A percentile compares a stretch with the other conserved stretches of the same genome.
Conservation (phyloP, 1,140 invertebrate genomes). For the Alviniconcha marisindica region DNA sequence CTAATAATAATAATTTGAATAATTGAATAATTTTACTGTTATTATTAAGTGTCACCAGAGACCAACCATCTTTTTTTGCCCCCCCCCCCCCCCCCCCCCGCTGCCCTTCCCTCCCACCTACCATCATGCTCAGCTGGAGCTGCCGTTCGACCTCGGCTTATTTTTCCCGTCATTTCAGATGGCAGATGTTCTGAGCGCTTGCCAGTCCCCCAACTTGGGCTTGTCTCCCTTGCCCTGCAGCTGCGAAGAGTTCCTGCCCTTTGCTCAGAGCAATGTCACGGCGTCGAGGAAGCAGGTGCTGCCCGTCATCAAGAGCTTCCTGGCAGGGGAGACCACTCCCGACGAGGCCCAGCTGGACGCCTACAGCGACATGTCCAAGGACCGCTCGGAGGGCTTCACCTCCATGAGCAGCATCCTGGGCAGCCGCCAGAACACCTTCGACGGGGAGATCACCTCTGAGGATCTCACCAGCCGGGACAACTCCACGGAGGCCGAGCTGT, state of each 20-base stretch:
- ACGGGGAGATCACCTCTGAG: constrained; percentile 32
- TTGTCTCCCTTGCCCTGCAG: constrained; percentile 47
- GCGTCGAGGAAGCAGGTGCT: constrained; percentile 71
- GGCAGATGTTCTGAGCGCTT: constrained; percentile 52
- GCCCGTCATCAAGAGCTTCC: constrained; percentile 66
- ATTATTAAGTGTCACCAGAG: too few species aligned
- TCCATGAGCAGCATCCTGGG: constrained; percentile 32
- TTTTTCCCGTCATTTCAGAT: constrained; percentile 55
- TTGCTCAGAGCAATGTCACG: constrained; percentile 67
- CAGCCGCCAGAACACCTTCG: constrained; percentile 15
- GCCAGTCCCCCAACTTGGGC: constrained; percentile 54
- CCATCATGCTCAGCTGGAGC: too few species aligned
- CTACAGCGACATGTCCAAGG: constrained; percentile 16
- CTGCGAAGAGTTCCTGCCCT: constrained; percentile 53
- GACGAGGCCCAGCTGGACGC: constrained; percentile 48
- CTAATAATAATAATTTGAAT: too few species aligned
- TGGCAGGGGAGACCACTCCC: constrained; percentile 56
- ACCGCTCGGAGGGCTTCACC: constrained; percentile 12
- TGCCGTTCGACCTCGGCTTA: too few species aligned
- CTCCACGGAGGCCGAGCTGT: background rate
- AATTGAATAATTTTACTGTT: too few species aligned
- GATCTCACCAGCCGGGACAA: constrained; percentile 22
- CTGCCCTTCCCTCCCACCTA: too few species aligned
- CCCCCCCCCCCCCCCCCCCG: too few species aligned
- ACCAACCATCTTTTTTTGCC: too few species aligned